phyloP scores from a whole-genome alignment of 2,113 vertebrate genomes.

The Myiagra hebetior region DNA sequence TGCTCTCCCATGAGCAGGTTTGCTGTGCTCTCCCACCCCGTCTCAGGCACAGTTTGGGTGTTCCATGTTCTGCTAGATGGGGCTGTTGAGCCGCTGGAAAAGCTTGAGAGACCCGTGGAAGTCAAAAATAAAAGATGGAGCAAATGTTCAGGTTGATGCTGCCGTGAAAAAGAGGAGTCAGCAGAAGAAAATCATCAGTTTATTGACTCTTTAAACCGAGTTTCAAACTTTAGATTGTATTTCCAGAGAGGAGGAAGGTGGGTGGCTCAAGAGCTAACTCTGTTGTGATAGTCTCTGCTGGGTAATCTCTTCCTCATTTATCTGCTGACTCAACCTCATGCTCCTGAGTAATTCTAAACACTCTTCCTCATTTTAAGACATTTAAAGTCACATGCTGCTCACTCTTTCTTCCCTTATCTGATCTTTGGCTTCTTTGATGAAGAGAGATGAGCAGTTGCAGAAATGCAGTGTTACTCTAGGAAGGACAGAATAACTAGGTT shows the following conservation, averaged over 20 bases:
- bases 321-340: conserved; percentile 39
- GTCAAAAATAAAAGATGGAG: neutral
- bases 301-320: conserved; percentile 35
- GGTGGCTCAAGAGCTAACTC: neutral
- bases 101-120: neutral
- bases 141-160: neutral
- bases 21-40: rapidly evolving
- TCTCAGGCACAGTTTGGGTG: neutral
- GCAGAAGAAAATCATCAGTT: neutral
- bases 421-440: neutral
- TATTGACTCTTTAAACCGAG: neutral
- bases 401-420: neutral
- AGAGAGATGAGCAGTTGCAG: neutral
- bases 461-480: neutral
- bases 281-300: neutral
- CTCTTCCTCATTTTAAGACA: conserved; percentile 35
- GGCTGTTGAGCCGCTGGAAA: conserved; percentile 44
- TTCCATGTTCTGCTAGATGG: conserved; percentile 13
- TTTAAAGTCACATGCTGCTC: conserved; percentile 4
- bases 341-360: conserved; percentile 12
- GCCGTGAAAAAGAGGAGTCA: neutral
- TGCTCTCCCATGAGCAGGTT: neutral
- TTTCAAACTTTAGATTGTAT: neutral
- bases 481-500: neutral
- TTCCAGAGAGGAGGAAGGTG: neutral